These are phyloP conservation scores for Epinotia bilunana DNA, from an alignment of 2,888 invertebrate species.

Conservation along the genomic window DNA sequence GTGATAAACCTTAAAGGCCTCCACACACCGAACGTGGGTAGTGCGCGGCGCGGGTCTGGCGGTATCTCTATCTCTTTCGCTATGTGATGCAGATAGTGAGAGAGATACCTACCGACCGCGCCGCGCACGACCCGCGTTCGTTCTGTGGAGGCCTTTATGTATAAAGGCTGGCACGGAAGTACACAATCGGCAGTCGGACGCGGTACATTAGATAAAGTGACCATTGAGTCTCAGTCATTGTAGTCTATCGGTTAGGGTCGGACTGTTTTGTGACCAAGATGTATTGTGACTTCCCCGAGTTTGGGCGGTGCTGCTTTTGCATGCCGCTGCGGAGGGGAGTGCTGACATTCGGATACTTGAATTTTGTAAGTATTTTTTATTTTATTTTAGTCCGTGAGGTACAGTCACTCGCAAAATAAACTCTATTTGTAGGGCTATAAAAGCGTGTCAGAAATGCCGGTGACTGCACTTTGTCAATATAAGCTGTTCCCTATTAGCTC, in stretches of 20 bases:
- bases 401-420: no score
- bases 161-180: constrained; percentile 39
- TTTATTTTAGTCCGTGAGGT: background rate
- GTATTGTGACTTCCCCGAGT: constrained; percentile 69
- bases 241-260: background rate
- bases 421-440: no score
- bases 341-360: constrained; percentile 67
- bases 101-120: no score
- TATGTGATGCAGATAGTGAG: no score
- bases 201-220: constrained; percentile 40
- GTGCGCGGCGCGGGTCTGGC: no score
- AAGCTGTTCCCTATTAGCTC: no score
- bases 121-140: no score
- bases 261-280: constrained; percentile 50
- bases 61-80: no score
- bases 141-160: no score
- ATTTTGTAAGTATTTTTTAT: constrained; percentile 63
- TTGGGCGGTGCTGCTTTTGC: constrained; percentile 71
- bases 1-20: constrained; percentile 33
- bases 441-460: no score
- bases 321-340: constrained; percentile 70
- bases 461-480: no score
- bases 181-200: constrained; percentile 29
- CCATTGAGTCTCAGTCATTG: constrained; percentile 8
- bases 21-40: no score